A percentile compares a stretch with the other conserved stretches of the same genome.
Conservation (phyloP, 2,113 vertebrate species). For the Phaethornis superciliosus region DNA sequence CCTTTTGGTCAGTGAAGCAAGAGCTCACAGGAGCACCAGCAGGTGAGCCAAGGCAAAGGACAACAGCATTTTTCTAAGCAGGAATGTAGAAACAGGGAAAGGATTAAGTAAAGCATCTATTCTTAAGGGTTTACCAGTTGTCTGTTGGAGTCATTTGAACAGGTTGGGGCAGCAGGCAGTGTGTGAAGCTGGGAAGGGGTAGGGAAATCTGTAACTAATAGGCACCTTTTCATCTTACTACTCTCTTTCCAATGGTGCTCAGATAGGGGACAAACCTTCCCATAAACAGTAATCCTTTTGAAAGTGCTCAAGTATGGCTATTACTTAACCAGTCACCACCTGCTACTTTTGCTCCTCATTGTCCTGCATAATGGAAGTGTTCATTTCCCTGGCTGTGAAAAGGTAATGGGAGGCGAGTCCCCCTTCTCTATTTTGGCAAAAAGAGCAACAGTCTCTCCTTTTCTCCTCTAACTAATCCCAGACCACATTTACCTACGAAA, state of each 20-base stretch:
- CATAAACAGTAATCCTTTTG: conserved; percentile 41
- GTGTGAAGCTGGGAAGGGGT: not conserved
- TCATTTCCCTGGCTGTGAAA: conserved; percentile 46
- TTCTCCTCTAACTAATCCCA: conserved; percentile 19
- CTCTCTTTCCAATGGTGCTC: conserved; percentile 8
- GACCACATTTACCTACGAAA: not conserved
- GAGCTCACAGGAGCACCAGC: not conserved
- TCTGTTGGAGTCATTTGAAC: not conserved
- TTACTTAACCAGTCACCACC: conserved; percentile 61
- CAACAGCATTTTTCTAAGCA: not conserved
- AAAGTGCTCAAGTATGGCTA: conserved; percentile 25
- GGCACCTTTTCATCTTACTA: conserved; percentile 29
- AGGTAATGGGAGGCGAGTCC: conserved; percentile 26
- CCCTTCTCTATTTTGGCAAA: conserved; percentile 13
- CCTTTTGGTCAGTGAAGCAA: not conserved
- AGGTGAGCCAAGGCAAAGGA: not conserved
- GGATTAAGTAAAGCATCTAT: not conserved
- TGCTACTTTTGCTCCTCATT: conserved; percentile 56
- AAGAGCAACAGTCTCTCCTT: conserved; percentile 47
- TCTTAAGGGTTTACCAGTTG: not conserved
- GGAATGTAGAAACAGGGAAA: not conserved
- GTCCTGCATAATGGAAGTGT: conserved; percentile 48
- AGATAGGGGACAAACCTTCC: conserved; percentile 44
- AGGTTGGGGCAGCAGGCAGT: not conserved
- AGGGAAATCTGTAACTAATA: conserved; percentile 20